phyloP scores from a whole-genome alignment of 2,888 invertebrate genomes.

The Callosobruchus maculatus region DNA sequence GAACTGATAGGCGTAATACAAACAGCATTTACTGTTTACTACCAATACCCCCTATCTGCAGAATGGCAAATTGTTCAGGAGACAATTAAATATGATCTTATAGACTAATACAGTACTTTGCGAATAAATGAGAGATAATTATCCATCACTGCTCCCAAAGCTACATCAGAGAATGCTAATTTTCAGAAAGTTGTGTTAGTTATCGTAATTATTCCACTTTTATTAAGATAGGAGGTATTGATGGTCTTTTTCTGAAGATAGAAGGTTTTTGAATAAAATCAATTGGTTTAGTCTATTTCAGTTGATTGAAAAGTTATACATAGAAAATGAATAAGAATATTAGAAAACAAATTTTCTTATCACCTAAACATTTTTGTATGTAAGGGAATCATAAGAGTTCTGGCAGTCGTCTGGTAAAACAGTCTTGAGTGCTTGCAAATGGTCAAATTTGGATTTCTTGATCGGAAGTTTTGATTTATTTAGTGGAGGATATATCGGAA shows the following conservation, averaged over 20 bases:
- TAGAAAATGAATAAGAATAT: background rate
- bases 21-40: background rate
- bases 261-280: background rate
- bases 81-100: background rate
- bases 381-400: conserved; percentile 1
- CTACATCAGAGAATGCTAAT: background rate
- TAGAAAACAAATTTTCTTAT: background rate
- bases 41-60: background rate
- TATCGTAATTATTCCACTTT: background rate
- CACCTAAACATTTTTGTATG: background rate
- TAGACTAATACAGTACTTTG: background rate
- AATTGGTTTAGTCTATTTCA: background rate
- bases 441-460: background rate
- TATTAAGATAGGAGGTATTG: background rate
- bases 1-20: too few relatives aligned
- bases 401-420: conserved; percentile 1
- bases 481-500: background rate
- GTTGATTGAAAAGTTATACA: background rate
- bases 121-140: background rate
- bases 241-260: background rate
- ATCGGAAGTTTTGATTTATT: background rate
- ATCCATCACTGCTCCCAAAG: background rate
- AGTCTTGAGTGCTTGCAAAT: background rate
- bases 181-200: background rate
- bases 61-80: background rate